phyloP scores from a whole-genome alignment of 64 coral and sea anemone genomes.

The Stylophora pistillata region DNA sequence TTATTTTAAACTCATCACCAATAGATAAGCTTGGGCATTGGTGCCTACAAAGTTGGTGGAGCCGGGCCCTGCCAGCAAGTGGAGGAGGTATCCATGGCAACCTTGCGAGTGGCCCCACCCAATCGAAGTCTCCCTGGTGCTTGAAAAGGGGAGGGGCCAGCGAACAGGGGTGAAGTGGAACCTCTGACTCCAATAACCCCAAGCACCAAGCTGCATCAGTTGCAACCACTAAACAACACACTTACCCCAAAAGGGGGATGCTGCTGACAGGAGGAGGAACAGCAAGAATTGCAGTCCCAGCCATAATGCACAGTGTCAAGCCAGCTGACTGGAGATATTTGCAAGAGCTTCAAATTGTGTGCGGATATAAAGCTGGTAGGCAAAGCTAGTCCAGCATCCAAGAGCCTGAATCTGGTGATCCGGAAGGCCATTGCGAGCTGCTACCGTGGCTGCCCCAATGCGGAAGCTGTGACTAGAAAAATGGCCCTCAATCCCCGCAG shows the following conservation, averaged over 20 bases:
- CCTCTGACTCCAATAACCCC: conserved; percentile 14
- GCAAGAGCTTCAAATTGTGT: neutral
- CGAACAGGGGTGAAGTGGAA: conserved; percentile 3
- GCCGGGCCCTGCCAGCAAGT: too few species aligned
- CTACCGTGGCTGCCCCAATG: too few species aligned
- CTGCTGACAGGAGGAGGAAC: neutral
- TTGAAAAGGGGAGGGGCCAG: conserved; percentile 19
- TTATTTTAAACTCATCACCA: too few species aligned
- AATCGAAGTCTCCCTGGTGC: conserved; percentile 1
- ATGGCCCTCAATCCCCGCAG: too few species aligned
- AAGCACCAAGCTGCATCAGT: conserved; percentile 4
- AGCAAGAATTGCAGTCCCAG: conserved; percentile 5
- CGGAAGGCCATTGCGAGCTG: too few species aligned
- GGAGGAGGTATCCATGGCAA: too few species aligned
- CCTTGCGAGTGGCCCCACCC: too few species aligned
- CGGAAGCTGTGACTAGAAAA: too few species aligned
- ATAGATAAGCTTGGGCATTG: too few species aligned
- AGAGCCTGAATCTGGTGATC: too few species aligned
- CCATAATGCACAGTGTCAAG: neutral
- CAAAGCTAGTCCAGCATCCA: neutral
- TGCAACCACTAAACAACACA: neutral
- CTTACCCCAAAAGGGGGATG: neutral
- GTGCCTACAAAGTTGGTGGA: too few species aligned
- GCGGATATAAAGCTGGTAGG: conserved; percentile 8
- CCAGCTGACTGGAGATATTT: neutral